Evolutionary conservation across 2,888 invertebrate genomes (phyloP), one percentile per base, ranked within the genome.

Genomic region (Gerosis bhagava): DNA sequence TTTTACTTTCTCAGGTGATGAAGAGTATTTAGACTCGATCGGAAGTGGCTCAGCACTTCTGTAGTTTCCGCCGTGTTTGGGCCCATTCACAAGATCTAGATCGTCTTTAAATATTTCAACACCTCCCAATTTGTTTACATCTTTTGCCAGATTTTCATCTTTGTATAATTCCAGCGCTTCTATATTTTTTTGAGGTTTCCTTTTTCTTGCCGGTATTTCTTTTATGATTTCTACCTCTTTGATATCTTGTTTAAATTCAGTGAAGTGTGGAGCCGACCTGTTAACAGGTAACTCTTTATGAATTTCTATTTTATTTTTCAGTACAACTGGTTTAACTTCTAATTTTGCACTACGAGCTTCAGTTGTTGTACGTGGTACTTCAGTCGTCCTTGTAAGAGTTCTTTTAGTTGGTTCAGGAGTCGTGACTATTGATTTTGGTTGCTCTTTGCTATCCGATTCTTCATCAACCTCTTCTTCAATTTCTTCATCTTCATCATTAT

Each of bases 31-130:
- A 5, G 22, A 8, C 13, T 31, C 17, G 5, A 32, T 25, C 10
- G 8, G 11, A 16, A 47, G 11, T n/a, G 3, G 29, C 36, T 66
- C 65, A 12, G 73, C 70, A 50, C 65, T 72, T 66, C 75, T 73
- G 45, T 88, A 88, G 54, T 89, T 89, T 16, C 89, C 89, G 28
- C 89, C 89, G 59, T 88, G 88, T 55, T 67, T 77, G 5, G 83
- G 86, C 3, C 81, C 79, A 15, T 67, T 67, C 15, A 65, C 66
- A 3, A 83, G 50, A 52, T 83, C 71, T 39, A 84, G 57, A 41
- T 74, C 68, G 51, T 78, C 72, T 51, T 67, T 73, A 40, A 89
- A 88, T 56, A 89, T 65, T 71, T 89, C 89, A 8, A 89, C 80
- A 32, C 78, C 83, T 6, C 77, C 73, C 45, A 87, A 60, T 57